These are phyloP conservation scores for Vanessa atalanta DNA, from an alignment of 1,140 invertebrate genomes.

Conservation along the genomic window DNA sequence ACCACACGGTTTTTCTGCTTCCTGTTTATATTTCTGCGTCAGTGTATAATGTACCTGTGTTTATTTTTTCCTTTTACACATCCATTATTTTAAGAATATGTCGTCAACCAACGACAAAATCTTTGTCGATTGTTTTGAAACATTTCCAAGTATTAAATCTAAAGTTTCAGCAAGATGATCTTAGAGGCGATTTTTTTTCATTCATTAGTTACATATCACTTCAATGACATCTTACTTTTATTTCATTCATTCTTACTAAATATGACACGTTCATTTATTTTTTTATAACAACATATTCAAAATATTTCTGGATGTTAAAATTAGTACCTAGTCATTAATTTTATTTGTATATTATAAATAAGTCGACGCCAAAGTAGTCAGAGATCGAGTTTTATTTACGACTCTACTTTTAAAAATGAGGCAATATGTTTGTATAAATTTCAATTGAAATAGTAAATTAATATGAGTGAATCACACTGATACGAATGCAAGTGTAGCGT, in stretches of 20 bases:
- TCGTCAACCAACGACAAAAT: conserved; percentile 9
- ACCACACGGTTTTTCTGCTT: background rate
- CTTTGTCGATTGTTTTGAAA: conserved; percentile 35
- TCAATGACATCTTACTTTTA: conserved; percentile 1
- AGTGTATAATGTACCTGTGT: conserved; percentile 5
- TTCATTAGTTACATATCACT: conserved; percentile 37
- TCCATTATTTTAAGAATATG: conserved; percentile 24
- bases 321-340: too few species aligned
- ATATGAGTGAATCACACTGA: background rate
- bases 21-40: conserved; percentile 5
- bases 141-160: conserved; percentile 35
- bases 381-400: too few species aligned
- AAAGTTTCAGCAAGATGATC: conserved; percentile 29
- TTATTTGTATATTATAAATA: too few species aligned
- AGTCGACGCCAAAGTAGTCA: too few species aligned
- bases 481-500: background rate
- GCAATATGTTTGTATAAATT: background rate
- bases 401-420: background rate
- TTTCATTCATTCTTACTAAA: background rate
- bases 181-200: conserved; percentile 39
- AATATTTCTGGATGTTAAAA: background rate
- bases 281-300: background rate
- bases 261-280: background rate
- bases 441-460: background rate
- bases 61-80: conserved; percentile 20